Base-by-base conservation (phyloP, 1,140 invertebrate genomes). In the Drosophila triauraria region DNA sequence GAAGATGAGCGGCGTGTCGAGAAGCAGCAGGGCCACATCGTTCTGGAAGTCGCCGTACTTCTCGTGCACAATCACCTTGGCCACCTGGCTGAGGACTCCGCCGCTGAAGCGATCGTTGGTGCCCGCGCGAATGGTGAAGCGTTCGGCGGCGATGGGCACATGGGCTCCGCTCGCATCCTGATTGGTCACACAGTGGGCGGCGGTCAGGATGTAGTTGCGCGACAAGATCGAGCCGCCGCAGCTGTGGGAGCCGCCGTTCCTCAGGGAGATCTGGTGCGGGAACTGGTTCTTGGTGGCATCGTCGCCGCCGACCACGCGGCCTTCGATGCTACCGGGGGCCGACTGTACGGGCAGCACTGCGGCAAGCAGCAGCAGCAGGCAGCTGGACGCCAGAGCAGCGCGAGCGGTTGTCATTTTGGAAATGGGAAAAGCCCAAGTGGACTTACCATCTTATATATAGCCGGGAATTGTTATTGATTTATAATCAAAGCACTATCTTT, bases 191-290 rank as follows among this genome's bases (percentile, higher is more conserved):
- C 95, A 95, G 64, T 95, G 95, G 40, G 94, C 94, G 2, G 95
- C 95, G 1, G 94, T 95, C 3, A 95, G 81, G 32, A 95, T 92
- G 72, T 92, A 94, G 59, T 93, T 90, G 0, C 78, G 68, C 10
- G 91, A 92, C n/a, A 95, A 81, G 3, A 95, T 94, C 1, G 95
- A 95, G 15, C 94, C 95, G 3, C 95, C 95, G 50, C 95, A 95
- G 47, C 92, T 92, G 40, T 94, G 93, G 0, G 84, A 91, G 5
- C 69, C 60, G 0, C 38, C 43, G 62, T 86, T 92, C 35, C 93
- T 78, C 40, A 94, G 46, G 12, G 93, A 94, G 0, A 94, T 91
- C 82, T 94, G 94, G 56, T 94, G 93, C 2, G 94, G 94, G 50
- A 94, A 94, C 43, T 90, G 80, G 0, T 91, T 93, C 10, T 62